These are phyloP conservation scores for Macroramphosus scolopax DNA, from an alignment of 2,797 vertebrate species.

Conservation along the genomic window DNA sequence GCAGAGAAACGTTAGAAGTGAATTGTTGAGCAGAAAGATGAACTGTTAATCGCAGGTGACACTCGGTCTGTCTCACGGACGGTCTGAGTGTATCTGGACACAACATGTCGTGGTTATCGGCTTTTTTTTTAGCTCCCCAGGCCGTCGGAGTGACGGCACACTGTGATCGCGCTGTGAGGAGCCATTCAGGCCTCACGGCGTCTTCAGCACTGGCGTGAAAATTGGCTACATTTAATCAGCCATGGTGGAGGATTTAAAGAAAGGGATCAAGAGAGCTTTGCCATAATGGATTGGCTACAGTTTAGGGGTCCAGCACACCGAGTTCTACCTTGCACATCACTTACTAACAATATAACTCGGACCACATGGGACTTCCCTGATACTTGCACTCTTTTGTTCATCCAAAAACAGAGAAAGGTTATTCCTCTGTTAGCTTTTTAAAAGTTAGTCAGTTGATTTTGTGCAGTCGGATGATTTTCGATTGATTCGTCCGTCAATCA, in stretches of 20 bases:
- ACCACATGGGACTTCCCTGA: constrained; percentile 65
- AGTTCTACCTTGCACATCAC: constrained; percentile 62
- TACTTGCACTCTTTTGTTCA: constrained; percentile 9
- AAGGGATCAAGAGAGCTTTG: constrained; percentile 74
- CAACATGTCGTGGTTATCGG: constrained; percentile 43
- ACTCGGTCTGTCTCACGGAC: no score
- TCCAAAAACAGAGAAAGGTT: constrained; percentile 3
- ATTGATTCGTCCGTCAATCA: constrained; percentile 46
- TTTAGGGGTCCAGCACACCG: constrained; percentile 59
- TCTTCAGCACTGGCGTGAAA: constrained; percentile 69
- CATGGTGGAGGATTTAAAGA: constrained; percentile 71
- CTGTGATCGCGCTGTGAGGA: constrained; percentile 55
- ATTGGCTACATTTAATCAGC: constrained; percentile 78
- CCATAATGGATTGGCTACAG: constrained; percentile 78
- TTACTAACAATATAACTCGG: constrained; percentile 66
- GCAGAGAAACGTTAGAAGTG: no score
- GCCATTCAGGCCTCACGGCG: constrained; percentile 63
- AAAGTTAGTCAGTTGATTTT: constrained; percentile 20
- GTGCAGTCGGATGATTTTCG: constrained; percentile 28
- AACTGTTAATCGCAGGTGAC: no score
- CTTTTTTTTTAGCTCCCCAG: constrained; percentile 41
- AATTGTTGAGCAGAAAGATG: no score
- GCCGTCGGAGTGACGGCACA: constrained; percentile 54
- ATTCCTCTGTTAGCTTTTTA: constrained; percentile 10
- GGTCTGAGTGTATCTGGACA: no score